phyloP scores from a whole-genome alignment of 1,140 invertebrate genomes.

The Brachionus rotundiformis region DNA sequence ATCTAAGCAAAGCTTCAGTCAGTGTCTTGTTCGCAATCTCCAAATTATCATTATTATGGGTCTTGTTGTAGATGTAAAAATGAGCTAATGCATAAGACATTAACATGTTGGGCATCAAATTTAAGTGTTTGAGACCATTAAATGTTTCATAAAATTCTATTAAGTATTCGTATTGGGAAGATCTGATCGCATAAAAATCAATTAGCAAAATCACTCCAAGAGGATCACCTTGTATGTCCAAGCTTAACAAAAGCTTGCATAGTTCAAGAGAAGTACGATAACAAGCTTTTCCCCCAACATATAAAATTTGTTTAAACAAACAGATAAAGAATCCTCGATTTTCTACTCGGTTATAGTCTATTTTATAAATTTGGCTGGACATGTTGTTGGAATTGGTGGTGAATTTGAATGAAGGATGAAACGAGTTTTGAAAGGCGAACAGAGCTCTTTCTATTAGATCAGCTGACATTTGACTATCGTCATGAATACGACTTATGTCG shows the following conservation, averaged over 20 bases:
- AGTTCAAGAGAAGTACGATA: conserved; percentile 65
- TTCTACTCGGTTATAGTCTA: conserved; percentile 79
- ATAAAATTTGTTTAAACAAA: conserved; percentile 79
- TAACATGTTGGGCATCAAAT: conserved; percentile 82
- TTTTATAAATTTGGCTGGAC: conserved; percentile 23
- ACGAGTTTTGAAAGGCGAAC: conserved; percentile 75
- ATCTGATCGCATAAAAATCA: conserved; percentile 81
- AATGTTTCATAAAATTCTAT: conserved; percentile 68
- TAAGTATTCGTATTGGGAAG: conserved; percentile 80
- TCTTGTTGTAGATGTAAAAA: conserved; percentile 66
- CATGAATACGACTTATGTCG: conserved; percentile 76
- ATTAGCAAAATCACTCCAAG: conserved; percentile 77
- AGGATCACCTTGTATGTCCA: conserved; percentile 82
- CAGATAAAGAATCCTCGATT: conserved; percentile 81
- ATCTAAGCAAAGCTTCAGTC: conserved; percentile 79
- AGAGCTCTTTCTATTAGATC: conserved; percentile 77
- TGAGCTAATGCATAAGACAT: conserved; percentile 79
- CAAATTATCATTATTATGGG: conserved; percentile 52
- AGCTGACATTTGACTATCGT: conserved; percentile 77
- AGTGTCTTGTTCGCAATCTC: conserved; percentile 70
- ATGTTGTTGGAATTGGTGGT: conserved; percentile 57
- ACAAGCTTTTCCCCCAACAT: conserved; percentile 75
- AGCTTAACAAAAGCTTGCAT: conserved; percentile 68
- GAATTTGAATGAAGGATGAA: conserved; percentile 79
- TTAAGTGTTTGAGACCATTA: conserved; percentile 74